phyloP scores from a whole-genome alignment of 1,140 invertebrate species.

The Bicyclus anynana region DNA sequence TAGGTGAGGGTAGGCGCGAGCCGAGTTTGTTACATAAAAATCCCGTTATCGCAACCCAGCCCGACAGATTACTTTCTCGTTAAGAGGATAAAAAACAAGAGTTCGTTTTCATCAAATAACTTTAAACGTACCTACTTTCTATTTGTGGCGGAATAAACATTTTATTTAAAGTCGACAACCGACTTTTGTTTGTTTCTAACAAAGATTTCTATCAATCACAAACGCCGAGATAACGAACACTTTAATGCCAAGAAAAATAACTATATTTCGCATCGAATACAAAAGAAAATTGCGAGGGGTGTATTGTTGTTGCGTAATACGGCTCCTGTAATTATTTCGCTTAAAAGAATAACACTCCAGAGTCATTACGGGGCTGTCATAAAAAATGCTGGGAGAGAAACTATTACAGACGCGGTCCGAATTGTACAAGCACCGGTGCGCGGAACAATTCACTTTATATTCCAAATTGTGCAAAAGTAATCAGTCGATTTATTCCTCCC shows the following conservation, averaged over 20 bases:
- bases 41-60: slow-evolving; percentile 68
- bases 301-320: slow-evolving; percentile 19
- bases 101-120: slow-evolving; percentile 58
- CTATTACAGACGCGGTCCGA: slow-evolving; percentile 32
- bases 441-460: slow-evolving; percentile 50
- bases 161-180: not conserved
- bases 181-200: slow-evolving; percentile 10
- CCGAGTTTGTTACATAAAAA: slow-evolving; percentile 74
- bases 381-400: slow-evolving; percentile 27
- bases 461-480: slow-evolving; percentile 63
- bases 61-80: slow-evolving; percentile 74
- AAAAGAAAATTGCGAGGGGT: slow-evolving; percentile 19
- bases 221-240: slow-evolving; percentile 1
- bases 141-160: slow-evolving; percentile 2
- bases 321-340: slow-evolving; percentile 26
- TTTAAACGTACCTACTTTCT: slow-evolving; percentile 19
- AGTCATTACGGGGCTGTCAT: slow-evolving; percentile 32
- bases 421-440: slow-evolving; percentile 36
- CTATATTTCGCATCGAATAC: slow-evolving; percentile 14
- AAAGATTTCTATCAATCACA: slow-evolving; percentile 7
- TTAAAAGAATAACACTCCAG: slow-evolving; percentile 28
- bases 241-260: slow-evolving; percentile 13
- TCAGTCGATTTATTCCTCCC: slow-evolving; percentile 63
- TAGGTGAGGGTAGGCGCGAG: slow-evolving; percentile 71
- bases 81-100: slow-evolving; percentile 71